Evolutionary conservation across 1,140 invertebrate species (phyloP).

Genomic region (Manduca sexta): DNA sequence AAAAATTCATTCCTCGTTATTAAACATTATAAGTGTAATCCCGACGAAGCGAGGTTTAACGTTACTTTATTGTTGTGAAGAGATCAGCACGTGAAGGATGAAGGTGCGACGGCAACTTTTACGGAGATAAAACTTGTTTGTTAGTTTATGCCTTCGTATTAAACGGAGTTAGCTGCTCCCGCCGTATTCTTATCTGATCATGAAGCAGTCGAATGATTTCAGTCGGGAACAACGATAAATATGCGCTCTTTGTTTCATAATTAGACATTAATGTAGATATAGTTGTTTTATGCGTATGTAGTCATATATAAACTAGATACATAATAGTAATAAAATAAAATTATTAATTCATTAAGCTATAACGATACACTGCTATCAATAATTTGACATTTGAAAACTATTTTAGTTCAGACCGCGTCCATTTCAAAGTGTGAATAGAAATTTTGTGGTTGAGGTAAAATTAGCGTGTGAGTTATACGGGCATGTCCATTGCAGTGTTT

Average conservation of each 20-base stretch:
- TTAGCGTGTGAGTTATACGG: constrained; percentile 55
- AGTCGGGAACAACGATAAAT: neutral
- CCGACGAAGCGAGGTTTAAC: constrained; percentile 28
- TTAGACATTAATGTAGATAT: no score
- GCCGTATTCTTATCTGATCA: constrained; percentile 24
- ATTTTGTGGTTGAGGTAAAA: constrained; percentile 50
- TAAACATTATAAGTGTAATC: constrained; percentile 31
- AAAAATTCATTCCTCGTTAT: constrained; percentile 6
- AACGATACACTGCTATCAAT: neutral
- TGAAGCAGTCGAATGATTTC: constrained; percentile 9
- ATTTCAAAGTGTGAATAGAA: constrained; percentile 42
- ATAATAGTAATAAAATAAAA: no score
- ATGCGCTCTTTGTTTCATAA: no score
- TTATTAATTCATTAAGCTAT: no score
- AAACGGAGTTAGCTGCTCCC: constrained; percentile 24
- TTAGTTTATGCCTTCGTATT: constrained; percentile 51
- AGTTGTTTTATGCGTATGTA: no score
- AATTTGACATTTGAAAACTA: constrained; percentile 13
- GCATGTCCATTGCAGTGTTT: constrained; percentile 57
- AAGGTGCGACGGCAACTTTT: constrained; percentile 48
- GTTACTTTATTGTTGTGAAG: constrained; percentile 49
- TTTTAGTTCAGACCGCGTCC: constrained; percentile 24
- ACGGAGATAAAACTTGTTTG: constrained; percentile 60
- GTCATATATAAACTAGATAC: no score
- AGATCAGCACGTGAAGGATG: constrained; percentile 57